phyloP scores from a whole-genome alignment of 2,797 vertebrate genomes.

The Acipenser ruthenus region DNA sequence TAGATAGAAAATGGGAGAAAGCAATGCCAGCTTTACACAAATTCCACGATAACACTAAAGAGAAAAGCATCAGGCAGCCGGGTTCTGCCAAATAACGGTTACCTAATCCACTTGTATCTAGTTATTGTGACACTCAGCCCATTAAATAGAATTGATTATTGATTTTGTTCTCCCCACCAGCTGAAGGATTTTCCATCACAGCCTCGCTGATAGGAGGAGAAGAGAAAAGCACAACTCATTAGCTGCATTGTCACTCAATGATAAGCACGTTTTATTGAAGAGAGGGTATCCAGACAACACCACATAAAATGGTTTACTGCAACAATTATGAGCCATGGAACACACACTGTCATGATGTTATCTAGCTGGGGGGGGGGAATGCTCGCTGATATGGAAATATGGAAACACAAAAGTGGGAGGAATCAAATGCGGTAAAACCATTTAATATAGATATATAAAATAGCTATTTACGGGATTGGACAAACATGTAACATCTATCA shows the following conservation, averaged over 20 bases:
- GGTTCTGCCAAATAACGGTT: slow-evolving; percentile 45
- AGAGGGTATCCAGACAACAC: not conserved
- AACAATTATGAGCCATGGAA: not conserved
- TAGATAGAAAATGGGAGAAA: not conserved
- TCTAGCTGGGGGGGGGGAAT: not conserved
- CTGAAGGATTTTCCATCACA: slow-evolving; percentile 59
- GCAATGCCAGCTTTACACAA: not conserved
- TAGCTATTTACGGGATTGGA: too few relatives aligned
- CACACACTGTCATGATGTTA: slow-evolving; percentile 7
- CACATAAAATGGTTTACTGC: not conserved
- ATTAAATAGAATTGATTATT: slow-evolving; percentile 77
- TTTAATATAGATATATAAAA: too few relatives aligned
- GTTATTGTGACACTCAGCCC: slow-evolving; percentile 71
- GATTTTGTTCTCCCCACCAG: slow-evolving; percentile 66
- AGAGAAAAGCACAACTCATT: slow-evolving; percentile 64
- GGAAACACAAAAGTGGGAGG: not conserved
- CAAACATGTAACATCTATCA: too few relatives aligned
- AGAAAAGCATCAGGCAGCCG: not conserved
- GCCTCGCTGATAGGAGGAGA: slow-evolving; percentile 43
- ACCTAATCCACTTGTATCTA: slow-evolving; percentile 75
- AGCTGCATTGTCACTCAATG: slow-evolving; percentile 49
- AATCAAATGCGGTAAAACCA: not conserved
- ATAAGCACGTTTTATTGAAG: slow-evolving; percentile 38
- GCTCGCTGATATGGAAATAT: not conserved
- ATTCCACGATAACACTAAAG: not conserved